phyloP scores from a whole-genome alignment of 2,113 vertebrate species.

The Upupa epops region DNA sequence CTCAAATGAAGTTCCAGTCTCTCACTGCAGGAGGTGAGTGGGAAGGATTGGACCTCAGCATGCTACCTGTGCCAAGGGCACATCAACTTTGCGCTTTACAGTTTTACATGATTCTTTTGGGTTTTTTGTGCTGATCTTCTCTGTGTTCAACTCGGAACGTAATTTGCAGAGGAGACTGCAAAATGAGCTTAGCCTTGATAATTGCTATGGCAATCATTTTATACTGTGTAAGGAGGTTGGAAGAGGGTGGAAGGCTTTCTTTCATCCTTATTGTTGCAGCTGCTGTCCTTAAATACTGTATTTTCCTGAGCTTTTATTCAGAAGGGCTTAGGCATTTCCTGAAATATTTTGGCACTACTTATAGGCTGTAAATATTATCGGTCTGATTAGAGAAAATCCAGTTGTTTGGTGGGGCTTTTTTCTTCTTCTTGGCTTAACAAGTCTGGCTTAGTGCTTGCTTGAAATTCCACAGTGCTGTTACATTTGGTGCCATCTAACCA shows the following conservation, averaged over 20 bases:
- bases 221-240: slow-evolving; percentile 16
- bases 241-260: slow-evolving; percentile 44
- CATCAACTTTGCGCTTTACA: background rate
- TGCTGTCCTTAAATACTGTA: slow-evolving; percentile 32
- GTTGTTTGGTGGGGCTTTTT: background rate
- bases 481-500: background rate
- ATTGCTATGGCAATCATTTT: slow-evolving; percentile 39
- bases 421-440: background rate
- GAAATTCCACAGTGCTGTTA: background rate
- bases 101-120: background rate
- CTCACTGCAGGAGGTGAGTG: background rate
- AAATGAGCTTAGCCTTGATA: slow-evolving; percentile 26
- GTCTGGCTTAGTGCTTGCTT: background rate
- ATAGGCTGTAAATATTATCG: slow-evolving; percentile 58
- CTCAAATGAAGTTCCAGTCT: background rate
- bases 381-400: slow-evolving; percentile 56
- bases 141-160: background rate
- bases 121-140: slow-evolving; percentile 11
- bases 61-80: accelerated
- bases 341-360: slow-evolving; percentile 58
- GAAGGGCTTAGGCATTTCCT: slow-evolving; percentile 54
- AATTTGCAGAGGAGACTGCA: slow-evolving; percentile 23
- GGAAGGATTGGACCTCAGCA: background rate
- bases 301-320: slow-evolving; percentile 54
- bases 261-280: slow-evolving; percentile 17